phyloP scores from a whole-genome alignment of 2,888 invertebrate genomes.

The Cotesia congregata region DNA sequence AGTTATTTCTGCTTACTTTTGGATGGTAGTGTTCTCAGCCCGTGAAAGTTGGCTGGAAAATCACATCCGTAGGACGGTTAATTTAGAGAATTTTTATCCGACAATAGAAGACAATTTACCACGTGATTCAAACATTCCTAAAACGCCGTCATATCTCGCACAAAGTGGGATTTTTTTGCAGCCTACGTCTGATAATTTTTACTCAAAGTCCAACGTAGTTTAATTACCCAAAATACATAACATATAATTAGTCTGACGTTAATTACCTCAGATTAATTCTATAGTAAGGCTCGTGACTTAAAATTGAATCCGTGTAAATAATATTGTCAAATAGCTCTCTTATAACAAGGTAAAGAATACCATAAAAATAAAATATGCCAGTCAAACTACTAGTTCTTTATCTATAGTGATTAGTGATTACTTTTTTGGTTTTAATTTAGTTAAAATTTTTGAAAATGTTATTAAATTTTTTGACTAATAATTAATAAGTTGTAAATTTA shows the following conservation, averaged over 20 bases:
- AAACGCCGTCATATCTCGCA: slow-evolving; percentile 63
- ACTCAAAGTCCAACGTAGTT: slow-evolving; percentile 46
- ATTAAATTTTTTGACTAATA: neutral
- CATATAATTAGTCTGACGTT: neutral
- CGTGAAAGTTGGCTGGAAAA: slow-evolving; percentile 56
- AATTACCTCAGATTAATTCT: neutral
- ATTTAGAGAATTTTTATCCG: slow-evolving; percentile 32
- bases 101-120: slow-evolving; percentile 35
- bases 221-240: slow-evolving; percentile 28
- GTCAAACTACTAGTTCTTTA: neutral
- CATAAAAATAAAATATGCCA: neutral
- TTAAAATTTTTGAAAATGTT: neutral
- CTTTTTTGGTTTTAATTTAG: neutral
- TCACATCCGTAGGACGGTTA: slow-evolving; percentile 33
- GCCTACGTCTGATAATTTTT: slow-evolving; percentile 41
- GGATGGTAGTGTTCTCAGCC: slow-evolving; percentile 63
- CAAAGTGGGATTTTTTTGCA: slow-evolving; percentile 55
- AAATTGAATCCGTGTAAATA: neutral
- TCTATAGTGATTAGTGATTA: neutral
- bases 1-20: slow-evolving; percentile 63
- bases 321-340: neutral
- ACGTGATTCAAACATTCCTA: slow-evolving; percentile 54
- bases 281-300: slow-evolving; percentile 30
- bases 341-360: neutral
- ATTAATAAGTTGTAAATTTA: neutral